Evolutionary conservation across 2,797 vertebrate species (phyloP), one percentile per base, ranked within the genome.

Genomic region (Anguilla megastoma): DNA sequence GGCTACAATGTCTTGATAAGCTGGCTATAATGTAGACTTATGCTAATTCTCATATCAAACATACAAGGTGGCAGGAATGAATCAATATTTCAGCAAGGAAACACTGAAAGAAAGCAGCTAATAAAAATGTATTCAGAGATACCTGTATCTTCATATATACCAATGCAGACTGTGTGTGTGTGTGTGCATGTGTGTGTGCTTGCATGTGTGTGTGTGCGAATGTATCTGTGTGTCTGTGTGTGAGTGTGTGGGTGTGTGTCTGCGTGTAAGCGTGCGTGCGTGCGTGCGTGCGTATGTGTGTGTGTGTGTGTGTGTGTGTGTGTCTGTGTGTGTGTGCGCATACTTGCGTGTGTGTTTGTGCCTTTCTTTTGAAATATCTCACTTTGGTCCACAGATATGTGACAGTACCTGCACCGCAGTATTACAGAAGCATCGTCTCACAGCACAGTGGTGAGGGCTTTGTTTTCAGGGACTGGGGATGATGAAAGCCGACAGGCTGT

Each of bases 401-500:
- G 63, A 41, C 76, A 80, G 76, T 80, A 80, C 41, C 16, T 36
- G 21, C 71, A 36, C 71, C 33, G 6, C 41, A 80, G 4, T 41
- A 79, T 80, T 45, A 48, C 5, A 2, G 24, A 48, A 80, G 36
- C 36, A 80, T 45, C 14, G 0, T 80, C 76, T 36, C 36, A 24
- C 16, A 80, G 76, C 7, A 33, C 69, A 74, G 69, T 36, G 45
- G 76, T 21, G 41, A 80, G 33, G 76, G 76, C 1, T 5, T 48
- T 45, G 36, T 80, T 45, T 3, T 21, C 76, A 33, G 33, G 27
- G 33, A 30, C 74, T 36, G 33, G 5, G 74, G 7, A 33, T 14
- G n/a, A 27, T 69, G 63, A 90, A 88, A 88, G 71, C n/a, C 41
- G 74, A 60, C 5, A 7, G 86, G 71, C 84, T 88, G 85, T 89